Evolutionary conservation across 2,797 vertebrate genomes (phyloP), one percentile per base, ranked within the genome.

Genomic region (Ceryle rudis): DNA sequence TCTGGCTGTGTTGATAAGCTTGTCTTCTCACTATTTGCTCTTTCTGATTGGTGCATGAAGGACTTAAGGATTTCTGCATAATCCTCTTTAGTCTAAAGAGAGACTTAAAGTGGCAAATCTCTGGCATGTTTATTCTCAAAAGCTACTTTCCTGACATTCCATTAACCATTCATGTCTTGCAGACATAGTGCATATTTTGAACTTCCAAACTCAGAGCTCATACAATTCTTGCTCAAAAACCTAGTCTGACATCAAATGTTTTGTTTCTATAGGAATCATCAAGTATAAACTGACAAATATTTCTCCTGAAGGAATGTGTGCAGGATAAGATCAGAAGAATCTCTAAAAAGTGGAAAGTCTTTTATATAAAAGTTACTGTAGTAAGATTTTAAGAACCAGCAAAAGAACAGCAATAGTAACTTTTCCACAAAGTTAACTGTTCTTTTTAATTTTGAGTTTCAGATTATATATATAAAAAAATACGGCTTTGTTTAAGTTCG

Each of bases 21-120:
- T 66, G 97, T 97, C 97, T 96, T 97, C 95, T 97, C 81, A 89
- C 85, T 79, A 69, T 75, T 80, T 90, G 75, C 92, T 88, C 80
- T 94, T 90, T 95, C 94, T 95, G 87, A 97, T 96, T 98, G 93
- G 88, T 90, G 93, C 83, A 83, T 84, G 95, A 98, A 23, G 81
- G 97, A 95, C 90, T 96, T 94, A 96, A 92, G 97, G 96, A 90
- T 96, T 97, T 97, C 96, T 97, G 58, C 96, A 98, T 99, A 99
- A 99, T 99, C 99, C 98, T 95, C 98, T 99, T 99, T 99, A 97
- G 97, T 94, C 96, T 94, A 96, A 94, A 93, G 84, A 97, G 78
- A 90, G 96, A 94, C 94, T 97, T 98, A 96, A 86, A 96, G 96
- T 90, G 94, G 96, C 94, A 97, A 97, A 97, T 96, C 96, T 97